These are phyloP conservation scores for Cosmia trapezina DNA, from an alignment of 2,888 invertebrate genomes.

Conservation along the genomic window DNA sequence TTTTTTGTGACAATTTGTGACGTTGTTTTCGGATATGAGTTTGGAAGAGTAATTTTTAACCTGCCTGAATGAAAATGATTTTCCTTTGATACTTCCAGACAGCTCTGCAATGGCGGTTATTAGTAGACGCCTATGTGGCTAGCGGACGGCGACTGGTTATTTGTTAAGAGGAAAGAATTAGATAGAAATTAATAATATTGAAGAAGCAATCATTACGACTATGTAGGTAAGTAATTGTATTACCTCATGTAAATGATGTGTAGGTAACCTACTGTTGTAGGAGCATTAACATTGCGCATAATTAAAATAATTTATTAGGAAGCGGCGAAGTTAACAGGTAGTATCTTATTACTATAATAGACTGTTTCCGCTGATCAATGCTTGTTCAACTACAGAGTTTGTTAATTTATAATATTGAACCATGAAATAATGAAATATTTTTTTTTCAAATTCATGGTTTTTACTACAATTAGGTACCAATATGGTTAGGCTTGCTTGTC, in stretches of 20 bases:
- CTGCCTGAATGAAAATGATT: neutral
- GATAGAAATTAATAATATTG: neutral
- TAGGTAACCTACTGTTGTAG: neutral
- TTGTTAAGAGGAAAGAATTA: constrained; percentile 9
- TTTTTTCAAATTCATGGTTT: neutral
- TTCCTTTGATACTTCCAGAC: neutral
- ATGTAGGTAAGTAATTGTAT: neutral
- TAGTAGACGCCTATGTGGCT: constrained; percentile 22
- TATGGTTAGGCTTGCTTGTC: neutral
- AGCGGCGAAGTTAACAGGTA: constrained; percentile 39
- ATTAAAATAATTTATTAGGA: constrained; percentile 38
- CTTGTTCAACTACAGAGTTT: constrained; percentile 8
- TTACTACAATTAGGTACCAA: neutral
- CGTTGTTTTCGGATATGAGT: neutral
- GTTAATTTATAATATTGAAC: constrained; percentile 3
- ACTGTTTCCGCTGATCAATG: constrained; percentile 44
- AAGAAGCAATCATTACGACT: neutral
- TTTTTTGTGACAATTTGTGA: neutral
- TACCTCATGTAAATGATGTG: neutral
- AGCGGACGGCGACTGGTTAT: neutral
- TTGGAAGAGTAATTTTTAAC: neutral
- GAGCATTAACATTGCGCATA: constrained; percentile 10
- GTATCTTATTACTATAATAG: constrained; percentile 39
- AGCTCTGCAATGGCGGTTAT: neutral
- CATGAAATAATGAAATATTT: neutral